Conservation (phyloP, 2,888 invertebrate genomes). For the Lycia hirtaria region DNA sequence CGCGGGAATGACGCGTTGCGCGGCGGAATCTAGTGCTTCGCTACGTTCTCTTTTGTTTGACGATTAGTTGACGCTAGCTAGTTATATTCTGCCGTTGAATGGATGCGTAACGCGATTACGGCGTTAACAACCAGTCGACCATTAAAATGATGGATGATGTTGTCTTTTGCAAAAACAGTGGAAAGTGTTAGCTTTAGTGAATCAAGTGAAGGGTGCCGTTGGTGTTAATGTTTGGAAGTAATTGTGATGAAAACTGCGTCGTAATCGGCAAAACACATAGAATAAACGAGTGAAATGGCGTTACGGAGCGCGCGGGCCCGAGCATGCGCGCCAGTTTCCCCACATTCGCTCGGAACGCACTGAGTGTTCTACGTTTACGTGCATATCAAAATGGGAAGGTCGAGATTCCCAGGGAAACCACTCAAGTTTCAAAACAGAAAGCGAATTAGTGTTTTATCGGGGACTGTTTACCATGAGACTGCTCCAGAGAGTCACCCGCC, state of each 20-base stretch:
- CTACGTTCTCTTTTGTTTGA: conserved; percentile 84
- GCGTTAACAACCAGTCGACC: conserved; percentile 79
- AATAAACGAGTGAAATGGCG: conserved; percentile 84
- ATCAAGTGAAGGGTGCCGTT: conserved; percentile 76
- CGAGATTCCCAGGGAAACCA: conserved; percentile 95
- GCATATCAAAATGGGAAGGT: conserved; percentile 90
- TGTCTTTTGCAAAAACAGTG: conserved; percentile 80
- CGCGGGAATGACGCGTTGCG: conserved; percentile 66
- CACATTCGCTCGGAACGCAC: conserved; percentile 80
- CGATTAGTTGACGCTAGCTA: conserved; percentile 67
- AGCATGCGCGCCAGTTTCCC: conserved; percentile 85
- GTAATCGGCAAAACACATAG: conserved; percentile 83
- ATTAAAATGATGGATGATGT: conserved; percentile 83
- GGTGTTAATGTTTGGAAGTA: conserved; percentile 73
- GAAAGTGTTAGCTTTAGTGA: conserved; percentile 73
- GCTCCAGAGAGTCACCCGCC: conserved; percentile 76
- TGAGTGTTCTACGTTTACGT: conserved; percentile 85
- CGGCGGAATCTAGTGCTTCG: conserved; percentile 67
- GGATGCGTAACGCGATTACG: conserved; percentile 74
- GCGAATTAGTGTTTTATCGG: conserved; percentile 92
- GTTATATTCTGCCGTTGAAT: conserved; percentile 64
- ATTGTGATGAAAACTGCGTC: conserved; percentile 80
- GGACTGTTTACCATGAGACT: conserved; percentile 83
- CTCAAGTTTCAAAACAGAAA: conserved; percentile 94
- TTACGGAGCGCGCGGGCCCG: conserved; percentile 84